These are phyloP conservation scores for Macroramphosus scolopax DNA, from an alignment of 2,797 vertebrate species.

Conservation along the genomic window DNA sequence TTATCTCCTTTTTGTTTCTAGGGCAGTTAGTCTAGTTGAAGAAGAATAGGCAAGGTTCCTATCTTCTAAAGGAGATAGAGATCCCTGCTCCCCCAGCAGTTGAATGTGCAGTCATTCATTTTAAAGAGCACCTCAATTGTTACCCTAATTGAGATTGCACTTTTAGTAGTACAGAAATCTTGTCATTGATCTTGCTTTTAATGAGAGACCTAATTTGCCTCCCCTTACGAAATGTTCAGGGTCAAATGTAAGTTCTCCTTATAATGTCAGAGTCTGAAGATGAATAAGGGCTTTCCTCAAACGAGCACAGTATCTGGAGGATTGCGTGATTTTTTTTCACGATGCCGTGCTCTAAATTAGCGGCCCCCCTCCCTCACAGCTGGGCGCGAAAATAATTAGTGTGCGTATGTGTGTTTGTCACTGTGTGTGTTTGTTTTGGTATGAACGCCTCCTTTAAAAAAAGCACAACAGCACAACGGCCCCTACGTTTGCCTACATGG, in stretches of 20 bases:
- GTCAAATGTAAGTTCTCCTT: conserved; percentile 57
- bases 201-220: conserved; percentile 70
- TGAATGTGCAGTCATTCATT: conserved; percentile 56
- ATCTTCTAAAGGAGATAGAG: conserved; percentile 26
- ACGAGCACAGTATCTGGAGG: conserved; percentile 49
- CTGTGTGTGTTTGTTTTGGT: conserved; percentile 20
- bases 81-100: conserved; percentile 18
- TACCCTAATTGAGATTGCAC: conserved; percentile 58
- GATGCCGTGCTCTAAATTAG: conserved; percentile 52
- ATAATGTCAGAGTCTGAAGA: conserved; percentile 53
- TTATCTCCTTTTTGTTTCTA: conserved; percentile 3
- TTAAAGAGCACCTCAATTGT: conserved; percentile 59
- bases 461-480: conserved; percentile 15
- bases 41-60: conserved; percentile 27
- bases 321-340: conserved; percentile 64
- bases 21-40: conserved; percentile 15
- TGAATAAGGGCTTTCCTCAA: conserved; percentile 60
- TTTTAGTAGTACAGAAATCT: conserved; percentile 45
- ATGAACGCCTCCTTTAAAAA: conserved; percentile 21
- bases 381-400: conserved; percentile 66
- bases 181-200: conserved; percentile 74
- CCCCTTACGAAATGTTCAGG: conserved; percentile 58
- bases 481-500: conserved; percentile 53
- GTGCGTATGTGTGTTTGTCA: conserved; percentile 8
- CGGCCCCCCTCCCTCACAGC: conserved; percentile 50